phyloP scores from a whole-genome alignment of 2,888 invertebrate genomes.

The Tribolium freemani region DNA sequence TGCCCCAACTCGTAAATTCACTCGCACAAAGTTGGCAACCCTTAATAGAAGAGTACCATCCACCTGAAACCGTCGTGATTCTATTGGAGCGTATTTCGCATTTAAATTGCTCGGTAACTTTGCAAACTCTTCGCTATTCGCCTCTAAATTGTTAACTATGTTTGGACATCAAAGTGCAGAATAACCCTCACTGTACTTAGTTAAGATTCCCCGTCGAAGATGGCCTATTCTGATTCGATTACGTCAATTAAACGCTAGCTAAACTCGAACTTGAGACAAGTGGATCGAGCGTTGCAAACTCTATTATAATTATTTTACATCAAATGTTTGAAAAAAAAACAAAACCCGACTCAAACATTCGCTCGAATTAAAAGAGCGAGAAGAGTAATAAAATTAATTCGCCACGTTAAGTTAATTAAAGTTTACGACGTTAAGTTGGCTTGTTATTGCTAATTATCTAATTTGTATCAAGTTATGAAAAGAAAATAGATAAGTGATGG shows the following conservation, averaged over 20 bases:
- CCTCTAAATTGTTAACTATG: constrained; percentile 26
- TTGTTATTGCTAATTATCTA: neutral
- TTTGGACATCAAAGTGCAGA: constrained; percentile 27
- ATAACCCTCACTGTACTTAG: constrained; percentile 15
- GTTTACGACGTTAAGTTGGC: neutral
- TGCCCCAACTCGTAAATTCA: too few species aligned
- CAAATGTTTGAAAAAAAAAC: too few species aligned
- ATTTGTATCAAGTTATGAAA: neutral
- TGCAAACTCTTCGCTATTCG: constrained; percentile 10
- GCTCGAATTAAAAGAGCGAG: too few species aligned
- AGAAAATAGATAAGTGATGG: neutral
- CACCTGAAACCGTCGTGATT: neutral
- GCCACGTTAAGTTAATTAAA: neutral
- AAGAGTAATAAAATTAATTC: too few species aligned
- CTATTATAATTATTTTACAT: too few species aligned
- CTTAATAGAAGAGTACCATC: too few species aligned
- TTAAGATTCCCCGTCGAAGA: constrained; percentile 25
- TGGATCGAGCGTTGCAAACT: neutral
- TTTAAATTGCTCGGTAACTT: constrained; percentile 18
- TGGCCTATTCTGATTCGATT: constrained; percentile 28
- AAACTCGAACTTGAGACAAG: neutral
- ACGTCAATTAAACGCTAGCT: constrained; percentile 16
- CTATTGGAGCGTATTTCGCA: constrained; percentile 6
- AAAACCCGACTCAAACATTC: too few species aligned
- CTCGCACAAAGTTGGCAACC: too few species aligned